A percentile compares a stretch with the other conserved stretches of the same genome.
Evolutionary conservation across 2,797 vertebrate species (phyloP).

Genomic region (Acrossocheilus fasciatus): DNA sequence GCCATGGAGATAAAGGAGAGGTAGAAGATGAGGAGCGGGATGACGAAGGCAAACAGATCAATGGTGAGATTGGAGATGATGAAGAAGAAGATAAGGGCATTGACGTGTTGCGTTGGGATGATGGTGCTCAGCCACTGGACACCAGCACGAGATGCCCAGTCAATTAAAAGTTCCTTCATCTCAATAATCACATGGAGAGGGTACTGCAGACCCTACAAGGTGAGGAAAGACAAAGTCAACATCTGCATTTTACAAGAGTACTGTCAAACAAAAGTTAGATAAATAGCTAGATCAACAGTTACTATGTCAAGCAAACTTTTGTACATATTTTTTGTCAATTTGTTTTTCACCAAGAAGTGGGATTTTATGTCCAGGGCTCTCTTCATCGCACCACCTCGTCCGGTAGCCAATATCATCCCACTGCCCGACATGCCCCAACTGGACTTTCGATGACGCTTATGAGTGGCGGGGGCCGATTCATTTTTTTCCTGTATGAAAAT

Average conservation of each 20-base stretch:
- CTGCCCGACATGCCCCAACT: constrained; percentile 72
- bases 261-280: not conserved
- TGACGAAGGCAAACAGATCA: constrained; percentile 92
- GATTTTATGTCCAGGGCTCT: constrained; percentile 78
- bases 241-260: not conserved
- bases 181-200: constrained; percentile 88
- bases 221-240: not conserved
- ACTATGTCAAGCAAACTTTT: not conserved
- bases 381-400: constrained; percentile 67
- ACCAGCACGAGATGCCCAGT: constrained; percentile 92
- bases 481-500: constrained; percentile 60
- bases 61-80: constrained; percentile 96
- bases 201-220: constrained; percentile 88
- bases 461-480: constrained; percentile 55
- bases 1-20: constrained; percentile 97
- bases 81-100: constrained; percentile 97
- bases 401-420: constrained; percentile 71
- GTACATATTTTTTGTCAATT: not conserved
- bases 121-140: constrained; percentile 96
- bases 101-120: constrained; percentile 96
- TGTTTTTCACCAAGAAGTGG: constrained; percentile 72
- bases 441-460: constrained; percentile 63
- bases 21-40: constrained; percentile 96
- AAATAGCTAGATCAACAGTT: not conserved
- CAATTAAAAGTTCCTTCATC: constrained; percentile 93